Percentiles rank a stretch among this genome's conserved stretches.
Conservation (phyloP, 2,797 vertebrate species). For the Xiphorhynchus erythropygius region DNA sequence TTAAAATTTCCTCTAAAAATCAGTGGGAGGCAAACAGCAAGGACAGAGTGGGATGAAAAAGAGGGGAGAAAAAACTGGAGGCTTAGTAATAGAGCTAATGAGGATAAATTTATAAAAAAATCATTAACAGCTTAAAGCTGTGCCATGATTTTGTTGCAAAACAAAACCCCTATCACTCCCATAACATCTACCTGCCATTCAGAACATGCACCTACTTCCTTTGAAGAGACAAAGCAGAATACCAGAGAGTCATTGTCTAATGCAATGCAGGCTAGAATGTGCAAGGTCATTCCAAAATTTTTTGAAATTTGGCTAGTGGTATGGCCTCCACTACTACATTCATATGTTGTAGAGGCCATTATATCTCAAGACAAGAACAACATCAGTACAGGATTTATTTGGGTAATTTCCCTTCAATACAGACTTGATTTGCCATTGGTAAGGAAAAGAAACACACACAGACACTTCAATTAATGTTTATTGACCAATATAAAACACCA, state of each 20-base stretch:
- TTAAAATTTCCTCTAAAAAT: constrained; percentile 61
- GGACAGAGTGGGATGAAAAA: constrained; percentile 25
- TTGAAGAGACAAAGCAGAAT: background rate
- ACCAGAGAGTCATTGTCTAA: background rate
- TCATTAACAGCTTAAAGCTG: background rate
- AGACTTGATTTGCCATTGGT: background rate
- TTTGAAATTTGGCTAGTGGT: background rate
- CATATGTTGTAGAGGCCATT: background rate
- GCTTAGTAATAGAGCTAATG: constrained; percentile 32
- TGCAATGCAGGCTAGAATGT: background rate
- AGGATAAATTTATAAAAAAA: constrained; percentile 39
- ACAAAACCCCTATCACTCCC: background rate
- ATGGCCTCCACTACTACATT: background rate
- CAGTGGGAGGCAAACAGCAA: constrained; percentile 56
- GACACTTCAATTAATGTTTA: background rate
- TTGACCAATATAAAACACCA: background rate
- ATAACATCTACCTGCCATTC: background rate
- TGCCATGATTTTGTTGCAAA: background rate
- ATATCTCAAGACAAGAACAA: background rate
- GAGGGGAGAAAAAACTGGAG: background rate
- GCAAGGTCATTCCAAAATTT: background rate
- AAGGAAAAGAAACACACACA: background rate
- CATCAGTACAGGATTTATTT: background rate
- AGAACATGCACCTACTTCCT: background rate
- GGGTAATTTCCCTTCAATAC: background rate